phyloP scores from a whole-genome alignment of 2,797 vertebrate genomes.

The Acrossocheilus fasciatus region DNA sequence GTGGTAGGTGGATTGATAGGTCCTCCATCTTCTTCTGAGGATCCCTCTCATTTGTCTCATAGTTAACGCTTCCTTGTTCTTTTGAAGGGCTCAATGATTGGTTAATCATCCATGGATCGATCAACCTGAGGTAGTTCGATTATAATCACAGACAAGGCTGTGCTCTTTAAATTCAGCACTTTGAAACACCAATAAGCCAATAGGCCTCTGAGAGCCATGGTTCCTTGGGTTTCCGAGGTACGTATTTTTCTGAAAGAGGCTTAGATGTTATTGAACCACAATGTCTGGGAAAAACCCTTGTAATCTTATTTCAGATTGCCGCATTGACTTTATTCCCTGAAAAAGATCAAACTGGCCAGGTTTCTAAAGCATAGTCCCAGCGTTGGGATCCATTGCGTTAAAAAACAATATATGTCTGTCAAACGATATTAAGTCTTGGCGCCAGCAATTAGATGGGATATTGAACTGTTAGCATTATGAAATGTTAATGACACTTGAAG shows the following conservation, averaged over 20 bases:
- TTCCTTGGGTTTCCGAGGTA: conserved; percentile 3
- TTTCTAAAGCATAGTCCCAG: not conserved
- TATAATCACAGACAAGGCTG: conserved; percentile 43
- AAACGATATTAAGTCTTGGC: conserved; percentile 20
- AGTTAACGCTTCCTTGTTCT: conserved; percentile 17
- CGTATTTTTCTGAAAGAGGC: conserved; percentile 37
- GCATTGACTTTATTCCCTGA: conserved; percentile 25
- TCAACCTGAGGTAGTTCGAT: conserved; percentile 22
- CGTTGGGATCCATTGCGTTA: not conserved
- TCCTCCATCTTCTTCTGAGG: conserved; percentile 28
- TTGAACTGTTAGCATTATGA: conserved; percentile 26
- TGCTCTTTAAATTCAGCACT: conserved; percentile 46
- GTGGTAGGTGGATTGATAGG: conserved; percentile 5
- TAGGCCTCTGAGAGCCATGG: conserved; percentile 19
- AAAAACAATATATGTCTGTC: not conserved
- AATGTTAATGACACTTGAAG: conserved; percentile 30
- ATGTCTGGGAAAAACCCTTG: conserved; percentile 29
- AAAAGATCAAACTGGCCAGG: not conserved
- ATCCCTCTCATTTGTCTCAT: conserved; percentile 20
- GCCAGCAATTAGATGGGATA: conserved; percentile 34
- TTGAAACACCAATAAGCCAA: conserved; percentile 48
- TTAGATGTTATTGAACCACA: conserved; percentile 31
- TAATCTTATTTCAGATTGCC: conserved; percentile 40
- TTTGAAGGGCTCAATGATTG: conserved; percentile 33
- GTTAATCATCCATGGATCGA: conserved; percentile 40